Conservation (phyloP, 1,140 invertebrate genomes). For the Drosophila sp. region DNA sequence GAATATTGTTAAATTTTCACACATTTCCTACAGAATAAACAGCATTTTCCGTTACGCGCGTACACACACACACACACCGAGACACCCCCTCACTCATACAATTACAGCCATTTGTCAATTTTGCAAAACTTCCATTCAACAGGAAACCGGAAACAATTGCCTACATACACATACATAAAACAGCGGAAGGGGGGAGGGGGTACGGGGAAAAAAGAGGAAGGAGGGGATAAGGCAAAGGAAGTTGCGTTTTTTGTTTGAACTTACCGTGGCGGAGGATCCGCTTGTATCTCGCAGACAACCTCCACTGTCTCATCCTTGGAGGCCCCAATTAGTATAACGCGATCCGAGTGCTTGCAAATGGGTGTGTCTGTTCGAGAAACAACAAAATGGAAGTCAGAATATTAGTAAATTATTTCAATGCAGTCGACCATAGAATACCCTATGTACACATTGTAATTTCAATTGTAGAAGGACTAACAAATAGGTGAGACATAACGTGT, state of each 20-base stretch:
- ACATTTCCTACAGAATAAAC: slow-evolving; percentile 74
- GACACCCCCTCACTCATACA: slow-evolving; percentile 30
- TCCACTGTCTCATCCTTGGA: slow-evolving; percentile 92
- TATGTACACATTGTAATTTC: neutral
- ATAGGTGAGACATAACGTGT: no score
- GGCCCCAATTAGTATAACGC: slow-evolving; percentile 91
- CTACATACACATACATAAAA: slow-evolving; percentile 56
- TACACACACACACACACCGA: slow-evolving; percentile 24
- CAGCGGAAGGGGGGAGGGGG: slow-evolving; percentile 1
- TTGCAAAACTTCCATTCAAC: slow-evolving; percentile 73
- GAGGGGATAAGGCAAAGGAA: slow-evolving; percentile 1
- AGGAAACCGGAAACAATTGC: slow-evolving; percentile 78
- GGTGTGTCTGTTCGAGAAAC: slow-evolving; percentile 88
- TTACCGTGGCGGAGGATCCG: slow-evolving; percentile 90
- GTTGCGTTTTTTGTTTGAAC: slow-evolving; percentile 31
- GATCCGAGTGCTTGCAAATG: slow-evolving; percentile 88
- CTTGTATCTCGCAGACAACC: slow-evolving; percentile 93
- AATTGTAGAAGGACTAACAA: no score
- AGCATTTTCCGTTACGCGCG: slow-evolving; percentile 60
- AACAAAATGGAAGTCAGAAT: slow-evolving; percentile 25
- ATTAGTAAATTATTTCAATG: slow-evolving; percentile 1
- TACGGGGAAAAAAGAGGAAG: neutral
- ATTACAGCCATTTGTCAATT: slow-evolving; percentile 78
- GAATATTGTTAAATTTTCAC: slow-evolving; percentile 70
- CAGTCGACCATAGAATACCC: neutral